Percentiles rank a stretch among this genome's conserved stretches.
These are phyloP conservation scores for Rhabdophis nuchalis DNA, from an alignment of 2,797 vertebrate species.

Conservation along the genomic window DNA sequence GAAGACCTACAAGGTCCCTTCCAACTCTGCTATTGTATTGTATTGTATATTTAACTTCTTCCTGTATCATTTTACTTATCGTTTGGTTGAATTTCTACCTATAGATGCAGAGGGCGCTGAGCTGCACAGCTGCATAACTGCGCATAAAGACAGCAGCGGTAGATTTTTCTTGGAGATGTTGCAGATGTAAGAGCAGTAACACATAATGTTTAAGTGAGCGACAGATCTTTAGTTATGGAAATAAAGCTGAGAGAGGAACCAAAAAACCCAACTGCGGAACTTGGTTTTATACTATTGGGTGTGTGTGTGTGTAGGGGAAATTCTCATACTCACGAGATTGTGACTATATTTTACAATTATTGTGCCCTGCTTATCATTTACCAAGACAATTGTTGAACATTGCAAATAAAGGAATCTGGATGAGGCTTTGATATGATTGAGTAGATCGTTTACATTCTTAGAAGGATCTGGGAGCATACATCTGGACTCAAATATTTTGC, in stretches of 20 bases:
- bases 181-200: not conserved
- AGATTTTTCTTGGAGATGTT: not conserved
- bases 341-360: not conserved
- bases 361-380: slow-evolving; percentile 16
- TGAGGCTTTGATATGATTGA: not conserved
- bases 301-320: no score
- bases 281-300: not conserved
- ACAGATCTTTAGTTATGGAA: not conserved
- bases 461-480: not conserved
- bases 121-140: not conserved
- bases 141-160: not conserved
- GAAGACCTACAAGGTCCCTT: no score
- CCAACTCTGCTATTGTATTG: no score
- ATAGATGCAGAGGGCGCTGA: not conserved
- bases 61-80: not conserved
- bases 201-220: not conserved
- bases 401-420: not conserved
- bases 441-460: not conserved
- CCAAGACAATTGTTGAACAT: not conserved
- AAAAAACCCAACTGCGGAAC: not conserved
- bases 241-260: not conserved
- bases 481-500: not conserved
- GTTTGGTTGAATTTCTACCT: not conserved
- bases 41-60: not conserved
- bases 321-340: not conserved